phyloP scores from a whole-genome alignment of 2,113 vertebrate species.

The Cynoglossus semilaevis region DNA sequence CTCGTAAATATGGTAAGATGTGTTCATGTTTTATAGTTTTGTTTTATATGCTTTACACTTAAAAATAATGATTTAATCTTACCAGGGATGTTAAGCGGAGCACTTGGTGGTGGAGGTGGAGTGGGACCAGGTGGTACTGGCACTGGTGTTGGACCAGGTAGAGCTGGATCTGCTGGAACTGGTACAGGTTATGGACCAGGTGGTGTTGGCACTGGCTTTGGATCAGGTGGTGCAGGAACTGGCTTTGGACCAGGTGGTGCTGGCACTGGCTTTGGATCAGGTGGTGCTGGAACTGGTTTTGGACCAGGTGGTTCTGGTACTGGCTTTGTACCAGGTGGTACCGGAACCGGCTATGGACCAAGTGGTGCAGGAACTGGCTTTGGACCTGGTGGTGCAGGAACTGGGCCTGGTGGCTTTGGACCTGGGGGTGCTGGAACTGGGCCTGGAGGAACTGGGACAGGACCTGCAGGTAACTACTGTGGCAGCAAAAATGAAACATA shows the following conservation, averaged over 20 bases:
- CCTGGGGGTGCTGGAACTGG: slow-evolving; percentile 42
- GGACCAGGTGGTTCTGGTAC: slow-evolving; percentile 19
- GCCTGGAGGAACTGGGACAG: slow-evolving; percentile 35
- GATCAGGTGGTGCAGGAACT: slow-evolving; percentile 27
- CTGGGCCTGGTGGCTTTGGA: slow-evolving; percentile 28
- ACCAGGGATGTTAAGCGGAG: slow-evolving; percentile 58
- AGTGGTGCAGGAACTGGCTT: slow-evolving; percentile 19
- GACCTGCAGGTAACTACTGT: slow-evolving; percentile 41
- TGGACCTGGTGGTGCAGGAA: slow-evolving; percentile 40
- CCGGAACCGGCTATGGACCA: slow-evolving; percentile 18
- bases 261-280: slow-evolving; percentile 18
- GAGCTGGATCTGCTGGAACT: too few relatives aligned
- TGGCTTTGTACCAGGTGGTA: slow-evolving; percentile 13
- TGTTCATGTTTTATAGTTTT: neutral
- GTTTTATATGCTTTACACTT: neutral
- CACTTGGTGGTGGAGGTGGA: slow-evolving; percentile 44
- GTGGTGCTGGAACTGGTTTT: slow-evolving; percentile 27
- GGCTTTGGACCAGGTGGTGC: slow-evolving; percentile 33
- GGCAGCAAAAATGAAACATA: too few relatives aligned
- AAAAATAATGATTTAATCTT: neutral
- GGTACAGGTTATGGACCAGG: slow-evolving; percentile 43
- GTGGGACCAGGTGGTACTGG: slow-evolving; percentile 29
- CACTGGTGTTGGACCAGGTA: slow-evolving; percentile 43
- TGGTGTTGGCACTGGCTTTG: slow-evolving; percentile 22
- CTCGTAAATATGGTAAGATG: slow-evolving; percentile 69